Evolutionary conservation across 2,888 invertebrate species (phyloP).

Genomic region (Bhutanitis thaidina): DNA sequence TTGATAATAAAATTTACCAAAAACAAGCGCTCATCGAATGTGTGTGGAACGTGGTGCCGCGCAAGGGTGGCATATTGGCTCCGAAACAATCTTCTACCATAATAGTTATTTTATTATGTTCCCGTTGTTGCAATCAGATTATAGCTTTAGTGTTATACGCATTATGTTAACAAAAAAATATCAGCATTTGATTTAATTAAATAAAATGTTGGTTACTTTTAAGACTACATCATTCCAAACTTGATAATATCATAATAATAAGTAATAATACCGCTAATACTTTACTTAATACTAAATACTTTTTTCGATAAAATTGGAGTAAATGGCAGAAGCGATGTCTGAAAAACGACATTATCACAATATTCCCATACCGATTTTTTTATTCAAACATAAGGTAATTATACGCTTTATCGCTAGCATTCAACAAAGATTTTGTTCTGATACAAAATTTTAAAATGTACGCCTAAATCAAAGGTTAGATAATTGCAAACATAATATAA

Average conservation of each 20-base stretch:
- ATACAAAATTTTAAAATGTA: neutral
- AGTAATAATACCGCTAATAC: too few relatives aligned
- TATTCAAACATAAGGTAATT: too few relatives aligned
- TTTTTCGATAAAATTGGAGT: too few relatives aligned
- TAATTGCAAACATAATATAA: slow-evolving; percentile 13
- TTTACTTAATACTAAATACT: too few relatives aligned
- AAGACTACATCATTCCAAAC: too few relatives aligned
- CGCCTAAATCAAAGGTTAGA: neutral
- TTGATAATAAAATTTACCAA: slow-evolving; percentile 18
- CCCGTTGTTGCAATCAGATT: slow-evolving; percentile 6
- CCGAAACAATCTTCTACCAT: slow-evolving; percentile 8
- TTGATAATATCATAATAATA: too few relatives aligned
- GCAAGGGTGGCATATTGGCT: slow-evolving; percentile 9
- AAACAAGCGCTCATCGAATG: slow-evolving; percentile 12
- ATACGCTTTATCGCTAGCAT: neutral
- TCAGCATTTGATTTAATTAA: neutral
- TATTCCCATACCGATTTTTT: too few relatives aligned
- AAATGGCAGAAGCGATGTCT: too few relatives aligned
- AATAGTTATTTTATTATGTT: slow-evolving; percentile 17
- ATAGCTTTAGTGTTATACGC: slow-evolving; percentile 1
- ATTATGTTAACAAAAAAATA: neutral
- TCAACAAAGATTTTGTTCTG: too few relatives aligned
- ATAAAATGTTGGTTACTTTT: too few relatives aligned
- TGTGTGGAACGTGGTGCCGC: slow-evolving; percentile 5
- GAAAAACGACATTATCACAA: too few relatives aligned